Percentiles rank a stretch among this genome's conserved stretches.
These are phyloP conservation scores for Tetramorium bicarinatum DNA, from an alignment of 2,888 invertebrate species.

Conservation along the genomic window DNA sequence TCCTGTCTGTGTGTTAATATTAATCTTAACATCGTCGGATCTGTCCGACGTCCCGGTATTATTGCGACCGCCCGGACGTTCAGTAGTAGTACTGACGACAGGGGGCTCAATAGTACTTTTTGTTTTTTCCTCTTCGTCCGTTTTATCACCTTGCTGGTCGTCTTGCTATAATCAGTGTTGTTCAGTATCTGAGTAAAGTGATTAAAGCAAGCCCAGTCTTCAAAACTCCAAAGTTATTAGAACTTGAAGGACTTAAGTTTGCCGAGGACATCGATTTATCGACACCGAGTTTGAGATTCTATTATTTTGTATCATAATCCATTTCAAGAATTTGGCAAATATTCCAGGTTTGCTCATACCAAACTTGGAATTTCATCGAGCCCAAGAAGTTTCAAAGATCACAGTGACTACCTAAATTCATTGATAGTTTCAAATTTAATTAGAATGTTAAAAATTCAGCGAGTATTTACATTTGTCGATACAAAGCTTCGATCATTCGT, in stretches of 20 bases:
- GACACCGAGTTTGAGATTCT: background rate
- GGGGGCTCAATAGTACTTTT: conserved; percentile 63
- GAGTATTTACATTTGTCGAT: background rate
- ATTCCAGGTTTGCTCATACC: background rate
- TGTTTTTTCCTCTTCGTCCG: conserved; percentile 68
- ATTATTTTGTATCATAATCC: background rate
- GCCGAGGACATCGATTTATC: background rate
- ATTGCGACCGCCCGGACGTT: conserved; percentile 47
- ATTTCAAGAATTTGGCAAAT: background rate
- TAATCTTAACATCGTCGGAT: conserved; percentile 63
- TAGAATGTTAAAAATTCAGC: background rate
- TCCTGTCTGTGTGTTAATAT: conserved; percentile 71
- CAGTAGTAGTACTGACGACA: conserved; percentile 60
- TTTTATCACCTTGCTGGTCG: conserved; percentile 71
- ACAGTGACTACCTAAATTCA: conserved; percentile 26
- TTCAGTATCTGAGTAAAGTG: conserved; percentile 60
- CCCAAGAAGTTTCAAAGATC: background rate
- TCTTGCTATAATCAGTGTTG: conserved; percentile 80
- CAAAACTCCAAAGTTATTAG: conserved; percentile 32
- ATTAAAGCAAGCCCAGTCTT: conserved; percentile 29
- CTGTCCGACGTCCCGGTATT: conserved; percentile 64
- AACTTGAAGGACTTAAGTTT: conserved; percentile 31
- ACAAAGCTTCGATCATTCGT: background rate
- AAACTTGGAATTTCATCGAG: background rate
- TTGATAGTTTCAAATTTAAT: background rate